Percentiles rank a stretch among this genome's conserved stretches.
Conservation (phyloP, 1,140 invertebrate species). For the Belonocnema kinseyi region DNA sequence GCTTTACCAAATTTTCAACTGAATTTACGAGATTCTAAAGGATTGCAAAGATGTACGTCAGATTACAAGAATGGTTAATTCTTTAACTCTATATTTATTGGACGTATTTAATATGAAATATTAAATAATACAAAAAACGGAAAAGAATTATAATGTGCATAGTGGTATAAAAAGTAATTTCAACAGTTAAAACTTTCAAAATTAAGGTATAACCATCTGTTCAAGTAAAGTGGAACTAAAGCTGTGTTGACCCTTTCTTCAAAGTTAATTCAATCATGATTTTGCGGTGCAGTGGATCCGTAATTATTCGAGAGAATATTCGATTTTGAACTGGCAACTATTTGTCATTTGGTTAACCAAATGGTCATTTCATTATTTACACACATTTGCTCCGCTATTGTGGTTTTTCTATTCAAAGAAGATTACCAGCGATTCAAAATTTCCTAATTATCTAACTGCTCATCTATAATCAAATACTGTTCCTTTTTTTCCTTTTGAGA, state of each 20-base stretch:
- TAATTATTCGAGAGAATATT: conserved; percentile 25
- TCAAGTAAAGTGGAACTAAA: not conserved
- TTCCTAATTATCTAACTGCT: conserved; percentile 10
- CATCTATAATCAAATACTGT: not conserved
- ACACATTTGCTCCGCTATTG: not conserved
- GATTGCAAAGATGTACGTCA: no score
- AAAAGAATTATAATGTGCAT: no score
- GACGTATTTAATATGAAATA: no score
- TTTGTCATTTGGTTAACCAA: conserved; percentile 29
- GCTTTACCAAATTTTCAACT: no score
- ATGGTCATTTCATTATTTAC: conserved; percentile 4
- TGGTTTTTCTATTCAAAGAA: conserved; percentile 19
- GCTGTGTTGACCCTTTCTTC: not conserved
- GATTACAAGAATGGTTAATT: no score
- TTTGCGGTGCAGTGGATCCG: not conserved
- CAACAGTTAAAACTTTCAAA: no score
- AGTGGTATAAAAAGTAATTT: no score
- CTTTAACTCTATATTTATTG: no score
- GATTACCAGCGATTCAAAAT: not conserved
- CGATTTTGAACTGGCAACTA: conserved; percentile 5
- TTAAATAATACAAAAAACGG: no score
- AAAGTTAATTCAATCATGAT: conserved; percentile 1
- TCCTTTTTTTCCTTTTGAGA: not conserved
- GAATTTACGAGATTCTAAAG: no score
- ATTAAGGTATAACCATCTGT: not conserved